Conservation (phyloP, 1,140 invertebrate genomes). For the Plodia interpunctella region DNA sequence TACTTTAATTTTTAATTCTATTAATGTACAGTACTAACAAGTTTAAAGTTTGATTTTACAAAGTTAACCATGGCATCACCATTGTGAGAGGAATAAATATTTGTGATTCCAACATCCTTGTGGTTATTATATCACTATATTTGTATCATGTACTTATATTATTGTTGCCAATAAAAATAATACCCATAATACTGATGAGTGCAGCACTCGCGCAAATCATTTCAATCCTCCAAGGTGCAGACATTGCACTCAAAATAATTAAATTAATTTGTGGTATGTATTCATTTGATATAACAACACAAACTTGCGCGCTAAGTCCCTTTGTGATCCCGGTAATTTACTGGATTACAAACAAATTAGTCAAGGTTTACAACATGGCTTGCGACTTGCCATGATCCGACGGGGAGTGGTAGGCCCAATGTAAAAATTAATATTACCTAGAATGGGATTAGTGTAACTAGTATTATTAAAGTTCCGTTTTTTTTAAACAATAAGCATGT, state of each 20-base stretch:
- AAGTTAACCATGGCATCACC: too few species aligned
- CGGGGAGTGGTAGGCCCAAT: too few species aligned
- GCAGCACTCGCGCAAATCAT: slow-evolving; percentile 4
- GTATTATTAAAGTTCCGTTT: too few species aligned
- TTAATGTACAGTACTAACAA: too few species aligned
- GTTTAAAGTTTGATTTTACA: too few species aligned
- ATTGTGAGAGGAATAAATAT: not conserved
- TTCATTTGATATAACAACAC: not conserved
- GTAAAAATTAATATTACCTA: too few species aligned
- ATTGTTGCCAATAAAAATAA: slow-evolving; percentile 3
- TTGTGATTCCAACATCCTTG: not conserved
- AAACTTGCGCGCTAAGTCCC: slow-evolving; percentile 1
- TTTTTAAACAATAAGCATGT: too few species aligned
- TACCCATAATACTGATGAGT: slow-evolving; percentile 5
- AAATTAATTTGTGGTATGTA: not conserved
- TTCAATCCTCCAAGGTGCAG: slow-evolving; percentile 10
- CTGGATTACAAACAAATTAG: slow-evolving; percentile 1
- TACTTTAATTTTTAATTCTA: too few species aligned
- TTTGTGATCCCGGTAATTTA: not conserved
- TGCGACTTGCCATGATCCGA: not conserved
- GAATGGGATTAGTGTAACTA: too few species aligned
- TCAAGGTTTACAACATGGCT: not conserved
- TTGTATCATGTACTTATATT: not conserved
- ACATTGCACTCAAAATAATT: slow-evolving; percentile 10
- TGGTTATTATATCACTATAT: not conserved